Percentiles rank a stretch among this genome's conserved stretches.
phyloP scores from a whole-genome alignment of 1,140 invertebrate species.

The Chlorops oryzae region DNA sequence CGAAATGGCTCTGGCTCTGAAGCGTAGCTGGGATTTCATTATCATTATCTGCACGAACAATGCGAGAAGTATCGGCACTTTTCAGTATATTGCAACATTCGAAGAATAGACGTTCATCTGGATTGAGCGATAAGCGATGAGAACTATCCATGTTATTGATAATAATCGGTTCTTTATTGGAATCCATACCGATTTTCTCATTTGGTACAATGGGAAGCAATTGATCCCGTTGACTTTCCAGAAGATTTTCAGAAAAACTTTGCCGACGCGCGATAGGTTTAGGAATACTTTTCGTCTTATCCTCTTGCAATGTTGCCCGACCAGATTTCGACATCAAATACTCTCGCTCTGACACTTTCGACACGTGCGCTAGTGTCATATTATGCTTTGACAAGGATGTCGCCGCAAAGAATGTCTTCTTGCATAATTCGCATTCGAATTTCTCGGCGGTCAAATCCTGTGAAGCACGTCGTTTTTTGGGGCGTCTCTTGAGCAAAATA shows the following conservation, averaged over 20 bases:
- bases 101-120: constrained; percentile 44
- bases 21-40: no score
- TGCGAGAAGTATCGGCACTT: constrained; percentile 33
- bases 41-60: no score
- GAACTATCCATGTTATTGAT: no score
- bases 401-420: constrained; percentile 47
- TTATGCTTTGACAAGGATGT: constrained; percentile 51
- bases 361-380: constrained; percentile 51
- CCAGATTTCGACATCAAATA: constrained; percentile 40
- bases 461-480: constrained; percentile 27
- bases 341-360: constrained; percentile 52
- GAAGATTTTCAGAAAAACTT: no score
- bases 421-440: constrained; percentile 49
- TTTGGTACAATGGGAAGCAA: no score
- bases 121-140: constrained; percentile 43
- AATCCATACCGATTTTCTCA: no score
- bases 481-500: constrained; percentile 32
- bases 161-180: no score
- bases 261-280: not conserved
- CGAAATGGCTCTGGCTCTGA: no score
- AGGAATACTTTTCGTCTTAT: not conserved
- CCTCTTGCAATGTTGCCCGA: no score
- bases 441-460: constrained; percentile 22
- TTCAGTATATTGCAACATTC: constrained; percentile 46
- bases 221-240: no score